Conservation (phyloP, 1,140 invertebrate genomes). For the Achroia grisella region DNA sequence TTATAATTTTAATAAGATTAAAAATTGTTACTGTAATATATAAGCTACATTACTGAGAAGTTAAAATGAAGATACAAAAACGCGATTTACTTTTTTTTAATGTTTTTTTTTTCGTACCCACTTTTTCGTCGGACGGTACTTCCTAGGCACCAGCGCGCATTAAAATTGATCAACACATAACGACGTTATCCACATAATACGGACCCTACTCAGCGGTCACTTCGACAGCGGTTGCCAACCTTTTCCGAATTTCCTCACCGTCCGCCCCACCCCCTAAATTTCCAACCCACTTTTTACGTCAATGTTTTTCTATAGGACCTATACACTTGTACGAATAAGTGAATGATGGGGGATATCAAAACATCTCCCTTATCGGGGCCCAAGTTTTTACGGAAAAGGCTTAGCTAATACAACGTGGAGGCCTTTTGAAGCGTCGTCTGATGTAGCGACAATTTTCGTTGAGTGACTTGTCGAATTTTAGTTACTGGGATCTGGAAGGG, state of each 20-base stretch:
- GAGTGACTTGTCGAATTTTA: constrained; percentile 29
- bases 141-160: constrained; percentile 29
- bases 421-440: constrained; percentile 32
- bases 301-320: constrained; percentile 70
- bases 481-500: not conserved
- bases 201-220: constrained; percentile 70
- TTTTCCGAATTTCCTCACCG: constrained; percentile 44
- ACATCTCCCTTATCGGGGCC: constrained; percentile 56
- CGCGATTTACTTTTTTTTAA: too few species aligned
- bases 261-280: constrained; percentile 34
- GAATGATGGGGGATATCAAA: constrained; percentile 63
- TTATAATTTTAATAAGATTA: not conserved
- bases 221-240: constrained; percentile 64
- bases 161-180: constrained; percentile 73
- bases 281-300: constrained; percentile 67
- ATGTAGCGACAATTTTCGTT: constrained; percentile 23
- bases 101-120: not conserved
- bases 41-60: too few species aligned
- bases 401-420: constrained; percentile 43
- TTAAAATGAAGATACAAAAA: too few species aligned
- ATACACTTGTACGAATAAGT: constrained; percentile 38
- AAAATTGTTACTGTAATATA: too few species aligned
- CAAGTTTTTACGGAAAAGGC: constrained; percentile 60
- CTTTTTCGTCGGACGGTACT: constrained; percentile 15
- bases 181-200: constrained; percentile 68